Evolutionary conservation across 2,888 invertebrate species (phyloP).

Genomic region (Diaperis boleti): DNA sequence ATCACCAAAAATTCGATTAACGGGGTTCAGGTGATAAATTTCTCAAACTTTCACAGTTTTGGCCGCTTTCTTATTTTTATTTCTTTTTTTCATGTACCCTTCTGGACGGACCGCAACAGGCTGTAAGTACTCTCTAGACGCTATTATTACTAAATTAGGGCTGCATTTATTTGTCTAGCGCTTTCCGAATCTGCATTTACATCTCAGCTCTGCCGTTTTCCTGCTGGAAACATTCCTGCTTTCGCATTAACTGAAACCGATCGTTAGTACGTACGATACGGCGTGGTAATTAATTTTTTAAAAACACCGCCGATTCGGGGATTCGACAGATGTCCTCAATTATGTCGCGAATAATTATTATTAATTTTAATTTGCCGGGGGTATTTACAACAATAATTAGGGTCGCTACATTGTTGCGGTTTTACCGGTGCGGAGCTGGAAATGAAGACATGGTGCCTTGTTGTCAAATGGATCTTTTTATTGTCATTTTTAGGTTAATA

Average conservation of each 20-base stretch:
- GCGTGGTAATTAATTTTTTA: background rate
- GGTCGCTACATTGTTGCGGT: background rate
- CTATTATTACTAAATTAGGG: too few relatives aligned
- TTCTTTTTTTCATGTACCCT: background rate
- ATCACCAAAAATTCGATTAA: background rate
- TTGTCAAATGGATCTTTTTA: too few relatives aligned
- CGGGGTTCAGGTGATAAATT: background rate
- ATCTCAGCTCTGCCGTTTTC: background rate
- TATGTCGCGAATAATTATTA: background rate
- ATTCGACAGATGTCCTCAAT: background rate
- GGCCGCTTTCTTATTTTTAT: background rate
- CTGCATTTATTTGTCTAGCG: too few relatives aligned
- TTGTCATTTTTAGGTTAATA: too few relatives aligned
- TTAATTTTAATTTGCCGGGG: background rate
- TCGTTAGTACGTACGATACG: background rate
- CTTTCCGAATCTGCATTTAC: too few relatives aligned
- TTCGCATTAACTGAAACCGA: background rate
- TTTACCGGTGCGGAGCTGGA: too few relatives aligned
- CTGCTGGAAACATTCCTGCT: background rate
- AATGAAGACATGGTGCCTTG: too few relatives aligned
- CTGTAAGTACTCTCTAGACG: slow-evolving; percentile 3
- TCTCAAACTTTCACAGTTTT: background rate
- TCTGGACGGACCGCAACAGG: background rate
- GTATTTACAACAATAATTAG: background rate
- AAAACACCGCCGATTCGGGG: background rate